A percentile compares a stretch with the other conserved stretches of the same genome.
These are phyloP conservation scores for Anguilla megastoma DNA, from an alignment of 2,797 vertebrate genomes.

Conservation along the genomic window DNA sequence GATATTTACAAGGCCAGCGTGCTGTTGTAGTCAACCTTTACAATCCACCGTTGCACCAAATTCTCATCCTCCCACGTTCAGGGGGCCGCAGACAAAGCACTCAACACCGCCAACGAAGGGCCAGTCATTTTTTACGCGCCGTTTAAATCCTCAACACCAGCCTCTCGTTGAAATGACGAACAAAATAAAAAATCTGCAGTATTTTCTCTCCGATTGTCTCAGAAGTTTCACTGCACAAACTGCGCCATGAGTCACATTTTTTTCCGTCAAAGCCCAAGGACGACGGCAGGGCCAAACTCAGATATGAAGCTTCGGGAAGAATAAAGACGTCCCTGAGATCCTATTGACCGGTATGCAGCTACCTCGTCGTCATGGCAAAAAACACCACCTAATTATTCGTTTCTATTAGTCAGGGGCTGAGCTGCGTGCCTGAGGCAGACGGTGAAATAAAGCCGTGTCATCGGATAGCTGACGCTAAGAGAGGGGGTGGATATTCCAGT, in stretches of 20 bases:
- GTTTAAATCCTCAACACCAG: not conserved
- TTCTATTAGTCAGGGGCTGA: conserved; percentile 7
- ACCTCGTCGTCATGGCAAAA: not conserved
- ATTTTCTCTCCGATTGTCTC: not conserved
- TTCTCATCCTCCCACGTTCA: not conserved
- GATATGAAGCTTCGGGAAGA: not conserved
- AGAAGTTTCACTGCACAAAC: not conserved
- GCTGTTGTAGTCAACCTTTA: not conserved
- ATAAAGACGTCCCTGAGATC: not conserved
- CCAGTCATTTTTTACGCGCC: not conserved
- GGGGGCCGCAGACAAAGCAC: not conserved
- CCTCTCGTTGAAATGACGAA: not conserved
- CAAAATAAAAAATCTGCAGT: not conserved
- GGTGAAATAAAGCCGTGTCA: not conserved
- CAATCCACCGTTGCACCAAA: not conserved
- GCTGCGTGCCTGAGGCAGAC: not conserved
- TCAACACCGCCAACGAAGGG: too few species aligned
- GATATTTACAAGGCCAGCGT: not conserved
- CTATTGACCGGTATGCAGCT: not conserved
- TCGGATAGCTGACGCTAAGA: not conserved
- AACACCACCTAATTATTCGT: not conserved
- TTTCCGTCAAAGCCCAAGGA: not conserved
- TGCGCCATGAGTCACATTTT: not conserved
- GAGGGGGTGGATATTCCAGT: not conserved
- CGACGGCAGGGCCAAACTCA: not conserved